Conservation (phyloP, 1,140 invertebrate species). For the honey bee (Apis mellifera) region Amel_HAv3.1 CM009945.2:4020001-4020500, state of each 20-base stretch:
- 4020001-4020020: too few relatives aligned
- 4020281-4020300: slow-evolving; percentile 30
- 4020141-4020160: slow-evolving; percentile 54
- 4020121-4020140: too few relatives aligned
- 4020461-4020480: too few relatives aligned
- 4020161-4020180: slow-evolving; percentile 44
- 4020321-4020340: slow-evolving; percentile 26
- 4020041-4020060: too few relatives aligned
- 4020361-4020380: slow-evolving; percentile 19
- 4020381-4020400: not conserved
- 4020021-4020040: too few relatives aligned
- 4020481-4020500: too few relatives aligned
- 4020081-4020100: too few relatives aligned
- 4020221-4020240: slow-evolving; percentile 13
- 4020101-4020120: too few relatives aligned
- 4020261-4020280: not conserved
- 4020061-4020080: too few relatives aligned
- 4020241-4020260: slow-evolving; percentile 12
- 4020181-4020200: slow-evolving; percentile 59
- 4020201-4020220: slow-evolving; percentile 56
- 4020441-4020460: too few relatives aligned
- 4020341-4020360: not conserved
- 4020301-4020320: slow-evolving; percentile 57
- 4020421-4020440: too few relatives aligned
- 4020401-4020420: too few relatives aligned